phyloP scores from a whole-genome alignment of 2,888 invertebrate genomes.

The Endotricha flammealis region DNA sequence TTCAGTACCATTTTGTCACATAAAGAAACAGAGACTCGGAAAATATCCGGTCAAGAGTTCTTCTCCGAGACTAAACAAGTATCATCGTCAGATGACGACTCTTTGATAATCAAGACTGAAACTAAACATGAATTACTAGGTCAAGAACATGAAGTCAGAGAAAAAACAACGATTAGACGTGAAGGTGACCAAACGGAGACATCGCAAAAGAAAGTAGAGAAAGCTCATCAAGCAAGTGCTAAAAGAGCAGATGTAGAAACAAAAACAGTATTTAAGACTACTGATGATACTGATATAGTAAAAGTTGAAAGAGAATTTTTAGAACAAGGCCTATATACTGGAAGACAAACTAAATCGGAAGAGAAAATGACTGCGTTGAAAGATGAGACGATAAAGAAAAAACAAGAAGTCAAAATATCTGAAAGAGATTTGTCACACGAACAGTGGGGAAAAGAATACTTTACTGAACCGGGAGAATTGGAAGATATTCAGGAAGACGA shows the following conservation, averaged over 20 bases:
- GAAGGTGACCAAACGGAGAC: conserved; percentile 72
- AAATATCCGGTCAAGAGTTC: conserved; percentile 71
- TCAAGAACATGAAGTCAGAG: conserved; percentile 69
- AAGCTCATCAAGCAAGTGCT: conserved; percentile 70
- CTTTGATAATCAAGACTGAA: conserved; percentile 66
- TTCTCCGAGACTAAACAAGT: conserved; percentile 70
- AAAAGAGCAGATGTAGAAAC: conserved; percentile 69
- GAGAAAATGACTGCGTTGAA: conserved; percentile 72
- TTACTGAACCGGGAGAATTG: conserved; percentile 66
- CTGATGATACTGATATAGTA: conserved; percentile 59
- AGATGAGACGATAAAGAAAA: conserved; percentile 68
- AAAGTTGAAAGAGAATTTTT: conserved; percentile 65
- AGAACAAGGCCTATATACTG: conserved; percentile 67
- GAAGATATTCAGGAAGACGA: conserved; percentile 68
- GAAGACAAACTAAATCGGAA: conserved; percentile 65
- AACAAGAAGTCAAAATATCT: conserved; percentile 71
- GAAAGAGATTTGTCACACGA: conserved; percentile 73
- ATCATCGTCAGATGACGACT: conserved; percentile 71
- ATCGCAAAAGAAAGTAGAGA: conserved; percentile 71
- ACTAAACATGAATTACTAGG: conserved; percentile 66
- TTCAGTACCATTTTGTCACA: conserved; percentile 68
- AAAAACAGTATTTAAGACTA: conserved; percentile 62
- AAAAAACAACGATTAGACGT: conserved; percentile 64
- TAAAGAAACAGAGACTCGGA: conserved; percentile 70
- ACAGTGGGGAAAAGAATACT: conserved; percentile 76